These are phyloP conservation scores for Avahi laniger DNA, from an alignment of 2,797 vertebrate species.

Conservation along the genomic window DNA sequence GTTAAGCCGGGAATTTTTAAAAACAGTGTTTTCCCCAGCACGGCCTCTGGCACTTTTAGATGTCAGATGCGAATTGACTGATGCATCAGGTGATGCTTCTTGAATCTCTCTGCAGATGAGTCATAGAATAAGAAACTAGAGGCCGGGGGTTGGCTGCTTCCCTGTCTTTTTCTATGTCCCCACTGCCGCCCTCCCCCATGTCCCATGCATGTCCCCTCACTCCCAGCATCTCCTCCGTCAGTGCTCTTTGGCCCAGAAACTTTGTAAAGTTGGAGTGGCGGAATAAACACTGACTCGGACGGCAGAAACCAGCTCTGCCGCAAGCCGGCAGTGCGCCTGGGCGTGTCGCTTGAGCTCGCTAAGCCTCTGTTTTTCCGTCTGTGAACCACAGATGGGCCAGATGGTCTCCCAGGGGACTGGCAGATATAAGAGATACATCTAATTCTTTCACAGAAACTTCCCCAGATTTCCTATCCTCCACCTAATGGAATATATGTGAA, in stretches of 20 bases:
- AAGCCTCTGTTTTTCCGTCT: not conserved
- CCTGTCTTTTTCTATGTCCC: not conserved
- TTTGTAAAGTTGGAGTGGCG: not conserved
- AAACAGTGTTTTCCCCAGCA: not conserved
- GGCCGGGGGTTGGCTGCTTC: not conserved
- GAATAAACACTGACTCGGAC: not conserved
- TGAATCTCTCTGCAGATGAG: not conserved
- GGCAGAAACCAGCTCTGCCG: not conserved
- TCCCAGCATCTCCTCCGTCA: not conserved
- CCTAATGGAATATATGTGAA: too few species aligned
- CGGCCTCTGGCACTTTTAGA: not conserved
- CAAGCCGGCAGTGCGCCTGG: too few species aligned
- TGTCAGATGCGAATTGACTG: not conserved
- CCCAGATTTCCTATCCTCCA: not conserved
- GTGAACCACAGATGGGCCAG: not conserved
- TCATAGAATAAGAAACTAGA: not conserved
- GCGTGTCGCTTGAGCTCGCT: not conserved
- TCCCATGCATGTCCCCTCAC: fast-evolving
- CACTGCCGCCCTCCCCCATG: fast-evolving
- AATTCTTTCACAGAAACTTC: not conserved
- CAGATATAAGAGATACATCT: not conserved
- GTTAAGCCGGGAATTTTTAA: not conserved
- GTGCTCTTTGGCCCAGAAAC: not conserved
- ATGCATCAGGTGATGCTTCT: not conserved
- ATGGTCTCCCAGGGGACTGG: not conserved